Conservation (phyloP, 2,113 vertebrate genomes). For the Halcyon senegalensis region DNA sequence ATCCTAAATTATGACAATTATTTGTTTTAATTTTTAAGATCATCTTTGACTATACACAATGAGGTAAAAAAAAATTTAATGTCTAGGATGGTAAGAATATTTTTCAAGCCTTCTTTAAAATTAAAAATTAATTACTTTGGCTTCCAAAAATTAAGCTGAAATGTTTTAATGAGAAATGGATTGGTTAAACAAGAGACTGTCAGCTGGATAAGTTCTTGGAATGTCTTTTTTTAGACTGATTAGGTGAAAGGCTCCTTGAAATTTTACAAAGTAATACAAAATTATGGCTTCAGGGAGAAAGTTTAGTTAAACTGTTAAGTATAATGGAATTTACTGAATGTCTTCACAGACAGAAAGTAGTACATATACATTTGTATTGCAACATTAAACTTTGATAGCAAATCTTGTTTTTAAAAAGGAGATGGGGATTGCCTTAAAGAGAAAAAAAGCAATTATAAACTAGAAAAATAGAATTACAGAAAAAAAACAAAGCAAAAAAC, state of each 20-base stretch:
- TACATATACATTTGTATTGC: background rate
- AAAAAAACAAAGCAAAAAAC: background rate
- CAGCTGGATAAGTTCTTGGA: background rate
- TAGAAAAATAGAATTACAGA: background rate
- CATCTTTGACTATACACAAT: background rate
- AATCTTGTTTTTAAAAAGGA: background rate
- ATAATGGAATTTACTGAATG: background rate
- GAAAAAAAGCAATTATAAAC: background rate
- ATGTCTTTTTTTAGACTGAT: background rate
- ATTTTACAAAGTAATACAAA: background rate
- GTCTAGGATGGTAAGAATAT: background rate
- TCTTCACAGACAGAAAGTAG: background rate
- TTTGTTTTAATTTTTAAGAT: background rate
- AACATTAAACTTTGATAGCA: background rate
- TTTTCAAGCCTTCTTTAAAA: background rate
- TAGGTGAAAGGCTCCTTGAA: background rate
- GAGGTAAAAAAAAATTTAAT: background rate
- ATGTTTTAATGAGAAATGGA: background rate
- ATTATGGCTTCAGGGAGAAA: background rate
- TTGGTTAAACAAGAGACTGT: background rate
- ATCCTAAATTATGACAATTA: background rate
- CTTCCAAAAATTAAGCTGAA: background rate
- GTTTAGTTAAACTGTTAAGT: background rate
- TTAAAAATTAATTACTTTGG: background rate
- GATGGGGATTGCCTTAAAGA: background rate